Evolutionary conservation across 2,113 vertebrate genomes (phyloP), one percentile per base, ranked within the genome.

Genomic region (Diadophis punctatus): DNA sequence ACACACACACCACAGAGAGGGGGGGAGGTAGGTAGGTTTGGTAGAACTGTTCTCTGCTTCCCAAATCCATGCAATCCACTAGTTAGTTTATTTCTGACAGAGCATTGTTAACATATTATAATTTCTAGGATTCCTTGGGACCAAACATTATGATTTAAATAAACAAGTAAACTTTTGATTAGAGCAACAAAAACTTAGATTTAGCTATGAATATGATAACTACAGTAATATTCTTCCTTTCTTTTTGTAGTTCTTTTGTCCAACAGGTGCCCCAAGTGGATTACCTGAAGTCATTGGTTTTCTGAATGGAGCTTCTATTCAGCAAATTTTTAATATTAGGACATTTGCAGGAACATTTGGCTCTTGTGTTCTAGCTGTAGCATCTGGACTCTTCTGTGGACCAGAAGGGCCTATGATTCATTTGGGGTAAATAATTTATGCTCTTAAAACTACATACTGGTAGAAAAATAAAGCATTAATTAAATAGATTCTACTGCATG

Each of bases 221-320:
- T 43, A 63, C 18, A 63, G 20, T 23, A 16, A 49, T 58, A 18
- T 55, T 95, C 55, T 74, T 23, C 89, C 10, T 92, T 56, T 88
- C 0, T 34, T n/a, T 93, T 95, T 92, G 14, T 63, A 94, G 94
- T 96, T 96, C n/a, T 92, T 97, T 91, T 95, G 94, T 39, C 94
- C 96, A 74, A 89, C 92, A 89, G 95, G 93, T 93, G 95, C 3
- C 22, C 94, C 0, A 0, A 96, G 46, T 86, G 96, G 91, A 74
- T 95, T 97, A 51, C 93, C 95, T n/a, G 95, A 96, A 94, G 95
- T 97, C 93, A 94, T 92, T 95, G 93, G 94, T 0, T 97, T 93
- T 93, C 93, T 97, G 84, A 97, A 96, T 86, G 95, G 95, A 84
- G 93, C 94, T 91, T 95, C 94, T 90, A 93, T 95, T 85, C 94